A percentile compares a stretch with the other conserved stretches of the same genome.
phyloP scores from a whole-genome alignment of 2,797 vertebrate genomes.

The Lutjanus argentimaculatus region DNA sequence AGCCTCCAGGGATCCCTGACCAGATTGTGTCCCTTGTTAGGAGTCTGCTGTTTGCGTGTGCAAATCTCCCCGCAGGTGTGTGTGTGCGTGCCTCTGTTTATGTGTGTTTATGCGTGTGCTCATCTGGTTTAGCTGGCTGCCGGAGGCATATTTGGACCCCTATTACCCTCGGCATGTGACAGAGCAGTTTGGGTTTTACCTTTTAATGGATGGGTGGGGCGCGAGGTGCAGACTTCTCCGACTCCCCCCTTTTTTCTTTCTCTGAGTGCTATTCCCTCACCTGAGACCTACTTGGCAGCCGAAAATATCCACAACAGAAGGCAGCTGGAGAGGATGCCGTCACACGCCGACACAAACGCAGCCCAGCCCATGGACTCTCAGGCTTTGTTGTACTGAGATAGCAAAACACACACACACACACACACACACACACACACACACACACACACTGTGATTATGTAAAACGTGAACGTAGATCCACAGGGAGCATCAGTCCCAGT shows the following conservation, averaged over 20 bases:
- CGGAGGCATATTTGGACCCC: slow-evolving; percentile 53
- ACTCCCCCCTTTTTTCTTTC: slow-evolving; percentile 26
- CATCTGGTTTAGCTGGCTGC: slow-evolving; percentile 27
- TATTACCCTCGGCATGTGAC: slow-evolving; percentile 66
- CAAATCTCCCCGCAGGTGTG: slow-evolving; percentile 47
- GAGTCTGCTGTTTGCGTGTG: slow-evolving; percentile 54
- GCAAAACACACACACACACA: slow-evolving; percentile 39
- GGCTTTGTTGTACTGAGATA: slow-evolving; percentile 44
- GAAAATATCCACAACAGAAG: slow-evolving; percentile 67
- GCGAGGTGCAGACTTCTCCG: slow-evolving; percentile 30
- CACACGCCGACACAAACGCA: slow-evolving; percentile 31
- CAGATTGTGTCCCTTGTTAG: slow-evolving; percentile 71
- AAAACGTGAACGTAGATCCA: slow-evolving; percentile 42
- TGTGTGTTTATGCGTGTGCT: not conserved
- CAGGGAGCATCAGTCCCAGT: slow-evolving; percentile 52
- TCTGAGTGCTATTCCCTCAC: slow-evolving; percentile 59
- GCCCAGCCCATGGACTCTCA: slow-evolving; percentile 20
- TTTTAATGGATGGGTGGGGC: slow-evolving; percentile 65
- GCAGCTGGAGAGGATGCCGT: slow-evolving; percentile 39
- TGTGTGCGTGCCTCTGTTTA: slow-evolving; percentile 19
- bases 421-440: slow-evolving; percentile 6
- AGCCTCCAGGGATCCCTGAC: slow-evolving; percentile 54
- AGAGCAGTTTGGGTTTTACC: slow-evolving; percentile 56
- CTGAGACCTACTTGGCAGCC: slow-evolving; percentile 65
- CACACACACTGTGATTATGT: slow-evolving; percentile 40